Evolutionary conservation across 2,113 vertebrate genomes (phyloP).

Genomic region (Ictidomys tridecemlineatus): DNA sequence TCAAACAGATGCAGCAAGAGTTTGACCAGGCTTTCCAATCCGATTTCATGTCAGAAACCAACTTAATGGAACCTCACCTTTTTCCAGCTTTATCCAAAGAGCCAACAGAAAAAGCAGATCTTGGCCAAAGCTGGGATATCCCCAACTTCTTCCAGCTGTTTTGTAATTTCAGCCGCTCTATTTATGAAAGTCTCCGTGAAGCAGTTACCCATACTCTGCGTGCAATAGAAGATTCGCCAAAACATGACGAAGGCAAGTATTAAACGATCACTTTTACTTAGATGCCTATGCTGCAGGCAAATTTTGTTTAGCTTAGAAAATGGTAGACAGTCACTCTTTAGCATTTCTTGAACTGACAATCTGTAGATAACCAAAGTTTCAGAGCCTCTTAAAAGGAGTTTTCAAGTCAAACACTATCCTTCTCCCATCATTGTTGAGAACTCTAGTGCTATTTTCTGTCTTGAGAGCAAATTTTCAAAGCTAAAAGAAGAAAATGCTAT

Average conservation of each 20-base stretch:
- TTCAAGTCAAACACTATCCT: background rate
- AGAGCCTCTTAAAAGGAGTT: background rate
- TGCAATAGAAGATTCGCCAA: slow-evolving; percentile 82
- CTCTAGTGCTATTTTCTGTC: background rate
- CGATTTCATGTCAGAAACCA: slow-evolving; percentile 88
- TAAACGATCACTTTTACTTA: slow-evolving; percentile 27
- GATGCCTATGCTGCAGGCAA: background rate
- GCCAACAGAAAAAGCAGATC: slow-evolving; percentile 75
- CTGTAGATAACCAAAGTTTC: slow-evolving; percentile 21
- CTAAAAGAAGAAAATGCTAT: background rate
- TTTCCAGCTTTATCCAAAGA: slow-evolving; percentile 80
- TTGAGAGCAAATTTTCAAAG: slow-evolving; percentile 21
- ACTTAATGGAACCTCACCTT: slow-evolving; percentile 74
- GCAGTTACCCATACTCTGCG: slow-evolving; percentile 88
- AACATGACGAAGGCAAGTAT: slow-evolving; percentile 88
- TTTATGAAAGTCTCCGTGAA: slow-evolving; percentile 91
- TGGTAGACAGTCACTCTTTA: background rate
- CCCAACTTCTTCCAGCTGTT: slow-evolving; percentile 91
- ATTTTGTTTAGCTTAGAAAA: background rate
- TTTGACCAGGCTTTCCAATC: slow-evolving; percentile 91
- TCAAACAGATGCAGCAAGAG: slow-evolving; percentile 89
- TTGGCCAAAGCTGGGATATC: slow-evolving; percentile 88
- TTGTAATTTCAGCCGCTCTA: slow-evolving; percentile 91
- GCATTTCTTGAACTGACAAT: background rate
- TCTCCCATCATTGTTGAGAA: background rate